These are phyloP conservation scores for Drosophila vallismaia DNA, from an alignment of 2,888 invertebrate species.

Conservation along the genomic window DNA sequence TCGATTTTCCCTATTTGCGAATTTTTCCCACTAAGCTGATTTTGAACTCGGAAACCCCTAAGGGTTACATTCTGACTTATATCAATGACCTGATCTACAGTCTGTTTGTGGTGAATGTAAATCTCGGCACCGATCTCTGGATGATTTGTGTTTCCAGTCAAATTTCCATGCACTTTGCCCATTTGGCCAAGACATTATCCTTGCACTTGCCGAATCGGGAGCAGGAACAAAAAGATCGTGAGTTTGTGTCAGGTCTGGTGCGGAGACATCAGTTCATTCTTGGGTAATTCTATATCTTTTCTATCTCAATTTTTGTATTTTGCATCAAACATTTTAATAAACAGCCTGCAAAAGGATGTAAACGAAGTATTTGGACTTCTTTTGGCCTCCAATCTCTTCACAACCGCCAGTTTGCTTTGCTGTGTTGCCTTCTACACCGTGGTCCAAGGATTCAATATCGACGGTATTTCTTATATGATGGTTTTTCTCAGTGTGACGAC, in stretches of 20 bases:
- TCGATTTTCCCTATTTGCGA: slow-evolving; percentile 33
- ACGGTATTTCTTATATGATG: slow-evolving; percentile 41
- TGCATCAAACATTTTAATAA: too few species aligned
- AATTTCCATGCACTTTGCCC: slow-evolving; percentile 29
- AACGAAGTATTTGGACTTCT: slow-evolving; percentile 41
- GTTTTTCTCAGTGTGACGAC: slow-evolving; percentile 28
- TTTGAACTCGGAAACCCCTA: not conserved
- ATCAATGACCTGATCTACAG: slow-evolving; percentile 14
- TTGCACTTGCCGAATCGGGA: slow-evolving; percentile 8
- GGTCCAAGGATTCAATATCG: slow-evolving; percentile 44
- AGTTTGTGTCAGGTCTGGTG: slow-evolving; percentile 33
- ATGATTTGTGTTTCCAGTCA: slow-evolving; percentile 31
- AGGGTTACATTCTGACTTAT: slow-evolving; percentile 12
- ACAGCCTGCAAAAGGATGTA: slow-evolving; percentile 45
- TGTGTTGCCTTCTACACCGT: slow-evolving; percentile 42
- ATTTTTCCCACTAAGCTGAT: slow-evolving; percentile 33
- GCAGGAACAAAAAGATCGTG: slow-evolving; percentile 21
- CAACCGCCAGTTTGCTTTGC: slow-evolving; percentile 44
- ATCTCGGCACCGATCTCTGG: slow-evolving; percentile 28
- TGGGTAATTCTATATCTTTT: slow-evolving; percentile 10
- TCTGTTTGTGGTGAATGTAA: slow-evolving; percentile 20
- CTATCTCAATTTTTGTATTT: not conserved
- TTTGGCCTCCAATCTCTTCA: slow-evolving; percentile 50
- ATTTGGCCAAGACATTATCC: slow-evolving; percentile 2
- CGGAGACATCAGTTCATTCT: slow-evolving; percentile 36